A percentile compares a stretch with the other conserved stretches of the same genome.
These are phyloP conservation scores for Apis cerana DNA, from an alignment of 1,140 invertebrate genomes.

Conservation along the genomic window DNA sequence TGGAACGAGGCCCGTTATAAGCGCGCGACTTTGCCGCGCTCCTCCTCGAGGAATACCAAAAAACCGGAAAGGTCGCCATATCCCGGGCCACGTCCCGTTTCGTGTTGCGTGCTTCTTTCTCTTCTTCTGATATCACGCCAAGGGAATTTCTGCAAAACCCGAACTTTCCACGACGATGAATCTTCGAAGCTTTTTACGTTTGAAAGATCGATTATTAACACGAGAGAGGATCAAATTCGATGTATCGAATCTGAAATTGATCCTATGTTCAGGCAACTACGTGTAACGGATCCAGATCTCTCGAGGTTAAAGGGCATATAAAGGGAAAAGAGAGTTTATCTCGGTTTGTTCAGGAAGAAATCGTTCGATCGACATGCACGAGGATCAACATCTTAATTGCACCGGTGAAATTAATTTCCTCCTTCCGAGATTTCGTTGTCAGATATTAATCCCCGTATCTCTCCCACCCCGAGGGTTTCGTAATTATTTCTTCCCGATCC, in stretches of 20 bases:
- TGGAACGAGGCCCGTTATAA: conserved; percentile 31
- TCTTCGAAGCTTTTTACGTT: no score
- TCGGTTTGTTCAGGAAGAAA: background rate
- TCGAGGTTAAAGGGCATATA: no score
- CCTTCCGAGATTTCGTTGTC: conserved; percentile 48
- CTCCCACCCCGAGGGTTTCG: conserved; percentile 29
- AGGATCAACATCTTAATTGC: conserved; percentile 51
- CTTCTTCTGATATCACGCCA: background rate
- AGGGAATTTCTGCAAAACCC: background rate
- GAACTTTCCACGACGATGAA: no score
- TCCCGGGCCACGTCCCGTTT: background rate
- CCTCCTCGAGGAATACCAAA: conserved; percentile 32
- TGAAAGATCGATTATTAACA: no score
- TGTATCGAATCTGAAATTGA: no score
- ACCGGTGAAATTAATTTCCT: conserved; percentile 46
- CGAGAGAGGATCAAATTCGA: no score
- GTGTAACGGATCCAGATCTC: no score
- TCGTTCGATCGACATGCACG: conserved; percentile 16
- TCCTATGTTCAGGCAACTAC: no score
- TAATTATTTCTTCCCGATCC: conserved; percentile 41
- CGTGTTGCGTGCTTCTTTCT: background rate
- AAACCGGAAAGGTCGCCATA: conserved; percentile 23
- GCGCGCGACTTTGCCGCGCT: conserved; percentile 24
- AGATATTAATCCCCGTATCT: conserved; percentile 36
- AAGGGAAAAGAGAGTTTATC: no score